These are phyloP conservation scores for Erpornis zantholeuca DNA, from an alignment of 2,113 vertebrate species.

Conservation along the genomic window DNA sequence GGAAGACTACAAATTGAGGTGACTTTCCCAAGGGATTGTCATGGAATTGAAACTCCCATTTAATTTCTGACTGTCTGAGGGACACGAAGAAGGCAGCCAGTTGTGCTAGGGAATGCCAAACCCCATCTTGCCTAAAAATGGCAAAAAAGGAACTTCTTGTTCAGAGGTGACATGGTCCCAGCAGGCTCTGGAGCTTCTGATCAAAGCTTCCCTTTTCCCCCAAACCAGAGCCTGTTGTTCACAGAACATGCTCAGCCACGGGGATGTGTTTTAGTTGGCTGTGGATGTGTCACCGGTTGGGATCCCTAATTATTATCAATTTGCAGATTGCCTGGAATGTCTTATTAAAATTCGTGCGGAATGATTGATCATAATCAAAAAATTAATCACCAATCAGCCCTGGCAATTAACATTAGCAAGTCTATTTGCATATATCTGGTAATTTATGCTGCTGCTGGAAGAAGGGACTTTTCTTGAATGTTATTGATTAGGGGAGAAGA, in stretches of 20 bases:
- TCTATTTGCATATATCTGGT: conserved; percentile 71
- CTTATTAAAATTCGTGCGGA: conserved; percentile 55
- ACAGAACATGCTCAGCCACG: background rate
- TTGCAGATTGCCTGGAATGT: conserved; percentile 54
- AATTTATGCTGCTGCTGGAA: conserved; percentile 67
- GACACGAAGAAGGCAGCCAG: background rate
- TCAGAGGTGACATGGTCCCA: background rate
- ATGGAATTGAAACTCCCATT: background rate
- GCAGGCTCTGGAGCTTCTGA: background rate
- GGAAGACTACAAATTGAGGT: background rate
- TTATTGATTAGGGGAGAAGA: conserved; percentile 65
- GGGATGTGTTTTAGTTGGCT: background rate
- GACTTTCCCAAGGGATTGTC: background rate
- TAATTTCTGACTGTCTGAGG: background rate
- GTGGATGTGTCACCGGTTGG: background rate
- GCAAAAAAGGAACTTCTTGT: background rate
- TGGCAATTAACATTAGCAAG: conserved; percentile 72
- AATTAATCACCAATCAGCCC: conserved; percentile 74
- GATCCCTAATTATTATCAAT: conserved; percentile 64
- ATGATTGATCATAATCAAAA: conserved; percentile 78
- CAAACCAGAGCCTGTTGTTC: background rate
- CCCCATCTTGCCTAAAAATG: background rate
- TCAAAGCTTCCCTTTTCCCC: background rate
- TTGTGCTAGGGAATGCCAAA: background rate
- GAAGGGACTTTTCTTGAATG: conserved; percentile 52